A percentile compares a stretch with the other conserved stretches of the same genome.
phyloP scores from a whole-genome alignment of 2,888 invertebrate species.

The Nephrotoma flavescens region DNA sequence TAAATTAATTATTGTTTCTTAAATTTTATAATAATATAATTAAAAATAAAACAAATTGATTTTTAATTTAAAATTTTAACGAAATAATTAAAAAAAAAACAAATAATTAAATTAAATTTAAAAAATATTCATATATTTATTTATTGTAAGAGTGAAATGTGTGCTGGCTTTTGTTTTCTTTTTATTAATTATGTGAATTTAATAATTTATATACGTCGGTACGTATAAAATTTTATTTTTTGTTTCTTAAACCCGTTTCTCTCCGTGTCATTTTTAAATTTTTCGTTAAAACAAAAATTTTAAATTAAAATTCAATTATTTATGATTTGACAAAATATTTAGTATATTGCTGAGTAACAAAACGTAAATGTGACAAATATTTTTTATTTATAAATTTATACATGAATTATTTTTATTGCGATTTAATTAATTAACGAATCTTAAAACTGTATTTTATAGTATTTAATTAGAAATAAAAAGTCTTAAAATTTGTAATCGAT shows the following conservation, averaged over 20 bases:
- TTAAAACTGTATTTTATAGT: background rate
- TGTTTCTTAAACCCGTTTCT: background rate
- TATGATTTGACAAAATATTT: background rate
- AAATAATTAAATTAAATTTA: background rate
- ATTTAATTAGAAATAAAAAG: background rate
- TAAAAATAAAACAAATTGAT: background rate
- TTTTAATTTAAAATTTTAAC: background rate
- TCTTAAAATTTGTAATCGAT: background rate
- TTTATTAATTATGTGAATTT: background rate
- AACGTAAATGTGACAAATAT: background rate
- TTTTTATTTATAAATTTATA: background rate
- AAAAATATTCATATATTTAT: background rate
- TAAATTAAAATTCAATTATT: background rate
- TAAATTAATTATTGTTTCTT: constrained; percentile 1
- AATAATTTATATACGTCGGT: background rate
- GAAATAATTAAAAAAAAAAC: background rate
- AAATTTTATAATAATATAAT: background rate
- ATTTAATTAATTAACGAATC: background rate
- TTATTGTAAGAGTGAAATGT: background rate
- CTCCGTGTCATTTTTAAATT: background rate
- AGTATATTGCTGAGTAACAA: background rate
- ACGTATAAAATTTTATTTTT: background rate
- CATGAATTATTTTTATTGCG: background rate
- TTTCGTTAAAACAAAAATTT: background rate
- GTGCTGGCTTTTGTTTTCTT: background rate